Base-by-base conservation (phyloP, 2,797 vertebrate genomes). In the Siniperca scherzeri region DNA sequence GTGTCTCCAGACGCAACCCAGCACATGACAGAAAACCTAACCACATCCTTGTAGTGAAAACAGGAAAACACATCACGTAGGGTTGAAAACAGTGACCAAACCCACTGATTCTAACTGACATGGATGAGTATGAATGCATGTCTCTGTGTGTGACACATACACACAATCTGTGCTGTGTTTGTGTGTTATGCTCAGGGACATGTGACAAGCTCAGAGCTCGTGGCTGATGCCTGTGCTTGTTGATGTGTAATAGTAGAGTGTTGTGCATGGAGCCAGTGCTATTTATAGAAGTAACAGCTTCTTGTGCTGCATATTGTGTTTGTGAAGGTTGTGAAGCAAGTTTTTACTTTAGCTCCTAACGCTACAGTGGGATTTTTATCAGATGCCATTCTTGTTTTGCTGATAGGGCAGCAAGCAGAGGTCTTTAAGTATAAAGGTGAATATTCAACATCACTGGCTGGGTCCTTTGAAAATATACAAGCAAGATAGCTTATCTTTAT, bases 41-140 rank as follows among this genome's bases (percentile, higher is more conserved):
- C 92, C 94, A 94, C 93, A 94, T 94, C 94, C 92, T 93, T 72
- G 70, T 53, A 87, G 85, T 85, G 82, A 92, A 93, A 93, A 93
- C 92, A 94, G 91, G 93, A 94, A 94, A 88, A 83, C 73, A 61
- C 42, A 70, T 87, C 77, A 77, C 22, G 67, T 57, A 52, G 74
- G 77, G 82, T 71, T 88, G 83, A 85, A 82, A 84, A 85, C 79
- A 70, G 80, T 93, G 92, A 89, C 93, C 93, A 87, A 93, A 88
- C 87, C 83, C 80, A 69, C 81, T 88, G 66, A 90, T 87, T 77
- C 62, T 83, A 73, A 86, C 87, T 87, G 86, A 85, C 85, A 83
- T 84, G 81, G 70, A 82, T 73, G 84, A 73, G 62, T 87, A 80
- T 91, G 85, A 81, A 80, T 86, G 84, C 65, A 17, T 64, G 74